A percentile compares a stretch with the other conserved stretches of the same genome.
Conservation (phyloP, 2,888 invertebrate species). For the Ptychoptera albimana region DNA sequence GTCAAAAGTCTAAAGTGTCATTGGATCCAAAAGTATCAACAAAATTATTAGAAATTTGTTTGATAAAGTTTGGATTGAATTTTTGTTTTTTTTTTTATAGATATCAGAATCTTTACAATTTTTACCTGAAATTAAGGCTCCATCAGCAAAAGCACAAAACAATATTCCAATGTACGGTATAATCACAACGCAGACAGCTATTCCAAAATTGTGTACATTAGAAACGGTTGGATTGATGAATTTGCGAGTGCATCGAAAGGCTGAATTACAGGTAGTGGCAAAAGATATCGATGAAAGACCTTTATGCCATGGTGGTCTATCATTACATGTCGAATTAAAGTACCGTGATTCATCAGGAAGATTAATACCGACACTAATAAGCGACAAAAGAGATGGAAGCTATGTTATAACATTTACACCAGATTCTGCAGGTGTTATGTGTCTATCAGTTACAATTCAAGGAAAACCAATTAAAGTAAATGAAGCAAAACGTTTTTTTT, state of each 20-base stretch:
- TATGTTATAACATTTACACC: conserved; percentile 45
- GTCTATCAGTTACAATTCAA: conserved; percentile 43
- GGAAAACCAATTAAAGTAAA: conserved; percentile 48
- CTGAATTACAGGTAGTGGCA: conserved; percentile 41
- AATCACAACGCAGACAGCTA: conserved; percentile 46
- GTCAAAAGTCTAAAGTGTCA: conserved; percentile 36
- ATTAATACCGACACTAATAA: conserved; percentile 31
- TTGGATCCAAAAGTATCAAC: conserved; percentile 27
- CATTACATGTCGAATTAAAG: conserved; percentile 37
- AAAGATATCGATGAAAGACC: conserved; percentile 44
- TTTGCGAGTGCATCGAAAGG: conserved; percentile 43
- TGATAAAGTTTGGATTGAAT: background rate
- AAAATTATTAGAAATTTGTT: too few species aligned
- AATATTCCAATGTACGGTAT: conserved; percentile 37
- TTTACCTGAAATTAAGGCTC: conserved; percentile 36
- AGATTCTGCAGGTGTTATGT: conserved; percentile 43
- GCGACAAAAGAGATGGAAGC: conserved; percentile 46
- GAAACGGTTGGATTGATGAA: conserved; percentile 35
- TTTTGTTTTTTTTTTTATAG: conserved; percentile 11
- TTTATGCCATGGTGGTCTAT: conserved; percentile 50
- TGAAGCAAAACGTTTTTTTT: background rate
- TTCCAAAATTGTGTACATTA: conserved; percentile 40
- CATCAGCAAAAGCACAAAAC: conserved; percentile 24
- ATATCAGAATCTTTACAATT: conserved; percentile 37
- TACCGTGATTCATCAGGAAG: conserved; percentile 34